Evolutionary conservation across 2,797 vertebrate genomes (phyloP).

Genomic region (Malurus splendens): DNA sequence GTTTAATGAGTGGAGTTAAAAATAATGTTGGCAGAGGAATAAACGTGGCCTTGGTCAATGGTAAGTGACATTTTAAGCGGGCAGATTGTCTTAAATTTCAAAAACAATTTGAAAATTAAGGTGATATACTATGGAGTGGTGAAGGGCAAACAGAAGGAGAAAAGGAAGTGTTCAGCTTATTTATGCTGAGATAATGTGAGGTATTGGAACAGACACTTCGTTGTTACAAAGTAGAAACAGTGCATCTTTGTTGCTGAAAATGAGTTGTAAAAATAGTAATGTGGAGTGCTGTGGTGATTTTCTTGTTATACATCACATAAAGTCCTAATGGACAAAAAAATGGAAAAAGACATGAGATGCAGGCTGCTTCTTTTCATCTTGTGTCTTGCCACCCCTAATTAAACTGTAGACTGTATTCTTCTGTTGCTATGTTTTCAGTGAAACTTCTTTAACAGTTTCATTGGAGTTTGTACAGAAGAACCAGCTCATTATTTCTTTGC

Average conservation of each 20-base stretch:
- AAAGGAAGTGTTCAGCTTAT: background rate
- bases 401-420: background rate
- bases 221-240: background rate
- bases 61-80: slow-evolving; percentile 68
- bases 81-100: background rate
- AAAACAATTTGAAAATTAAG: background rate
- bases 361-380: background rate
- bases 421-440: background rate
- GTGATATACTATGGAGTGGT: background rate
- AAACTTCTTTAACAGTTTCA: background rate
- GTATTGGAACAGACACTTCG: background rate
- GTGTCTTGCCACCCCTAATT: background rate
- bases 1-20: slow-evolving; percentile 93
- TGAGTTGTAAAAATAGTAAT: background rate
- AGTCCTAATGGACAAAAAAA: background rate
- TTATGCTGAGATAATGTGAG: background rate
- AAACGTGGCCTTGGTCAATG: slow-evolving; percentile 88
- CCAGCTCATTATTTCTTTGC: background rate
- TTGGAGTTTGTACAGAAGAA: background rate
- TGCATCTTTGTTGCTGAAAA: background rate
- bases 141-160: background rate
- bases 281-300: background rate
- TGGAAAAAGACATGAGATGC: background rate
- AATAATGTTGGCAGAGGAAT: slow-evolving; percentile 97
- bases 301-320: background rate